These are phyloP conservation scores for Pelobates fuscus DNA, from an alignment of 2,113 vertebrate species.

Conservation along the genomic window DNA sequence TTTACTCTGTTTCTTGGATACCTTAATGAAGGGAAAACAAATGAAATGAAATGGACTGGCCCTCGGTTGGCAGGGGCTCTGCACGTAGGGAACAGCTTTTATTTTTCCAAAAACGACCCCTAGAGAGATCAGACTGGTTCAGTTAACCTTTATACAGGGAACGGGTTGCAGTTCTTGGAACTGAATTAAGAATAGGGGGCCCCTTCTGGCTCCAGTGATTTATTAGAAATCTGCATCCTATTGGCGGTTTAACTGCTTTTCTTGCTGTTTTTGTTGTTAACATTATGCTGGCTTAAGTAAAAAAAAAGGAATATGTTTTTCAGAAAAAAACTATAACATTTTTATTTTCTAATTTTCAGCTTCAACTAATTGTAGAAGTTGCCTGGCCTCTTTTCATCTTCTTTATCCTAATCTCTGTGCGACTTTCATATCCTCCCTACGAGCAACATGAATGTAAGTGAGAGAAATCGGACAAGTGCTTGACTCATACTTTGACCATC, in stretches of 20 bases:
- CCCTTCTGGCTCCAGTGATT: conserved; percentile 19
- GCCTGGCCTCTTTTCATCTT: conserved; percentile 96
- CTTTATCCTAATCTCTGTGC: conserved; percentile 93
- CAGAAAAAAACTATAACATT: neutral
- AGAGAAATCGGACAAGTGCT: neutral
- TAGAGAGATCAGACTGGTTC: conserved; percentile 39
- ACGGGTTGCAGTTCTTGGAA: conserved; percentile 47
- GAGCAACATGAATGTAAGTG: conserved; percentile 98
- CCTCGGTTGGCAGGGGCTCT: conserved; percentile 20
- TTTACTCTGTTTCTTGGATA: conserved; percentile 30
- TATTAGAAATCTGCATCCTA: neutral
- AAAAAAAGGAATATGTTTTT: neutral
- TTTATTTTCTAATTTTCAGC: conserved; percentile 67
- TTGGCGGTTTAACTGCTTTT: neutral
- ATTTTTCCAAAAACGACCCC: conserved; percentile 29
- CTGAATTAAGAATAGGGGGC: conserved; percentile 23
- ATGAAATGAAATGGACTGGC: conserved; percentile 18
- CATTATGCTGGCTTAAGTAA: neutral
- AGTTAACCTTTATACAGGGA: conserved; percentile 34
- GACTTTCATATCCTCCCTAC: conserved; percentile 89
- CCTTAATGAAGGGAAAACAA: conserved; percentile 1
- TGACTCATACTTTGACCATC: too few relatives aligned
- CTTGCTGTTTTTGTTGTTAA: neutral
- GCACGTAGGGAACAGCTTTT: conserved; percentile 21
- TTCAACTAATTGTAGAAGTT: conserved; percentile 90